Conservation (phyloP, 2,113 vertebrate species). For the Hemibagrus wyckioides region DNA sequence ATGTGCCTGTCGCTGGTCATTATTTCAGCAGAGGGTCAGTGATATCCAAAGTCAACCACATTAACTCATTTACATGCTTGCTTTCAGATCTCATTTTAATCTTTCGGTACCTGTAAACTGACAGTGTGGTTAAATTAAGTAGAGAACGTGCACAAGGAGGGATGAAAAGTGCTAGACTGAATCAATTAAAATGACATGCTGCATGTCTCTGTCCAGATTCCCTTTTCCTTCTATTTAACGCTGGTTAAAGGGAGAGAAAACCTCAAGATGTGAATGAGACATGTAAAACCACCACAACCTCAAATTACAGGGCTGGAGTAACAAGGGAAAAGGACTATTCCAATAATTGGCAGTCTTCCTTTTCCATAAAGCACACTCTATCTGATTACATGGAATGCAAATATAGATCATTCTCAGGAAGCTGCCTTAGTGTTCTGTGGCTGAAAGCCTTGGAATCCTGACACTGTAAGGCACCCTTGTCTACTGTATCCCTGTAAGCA, state of each 20-base stretch:
- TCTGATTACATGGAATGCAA: conserved; percentile 55
- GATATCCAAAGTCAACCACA: neutral
- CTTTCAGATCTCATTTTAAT: neutral
- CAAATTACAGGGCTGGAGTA: conserved; percentile 65
- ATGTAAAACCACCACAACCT: conserved; percentile 67
- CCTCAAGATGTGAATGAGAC: conserved; percentile 47
- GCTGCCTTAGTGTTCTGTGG: conserved; percentile 18
- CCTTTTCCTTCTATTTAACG: conserved; percentile 39
- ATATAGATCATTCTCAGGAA: conserved; percentile 56
- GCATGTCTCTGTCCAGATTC: neutral
- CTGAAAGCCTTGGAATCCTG: conserved; percentile 42
- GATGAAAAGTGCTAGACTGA: conserved; percentile 45
- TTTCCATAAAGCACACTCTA: conserved; percentile 66
- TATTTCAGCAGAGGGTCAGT: conserved; percentile 37
- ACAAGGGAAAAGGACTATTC: conserved; percentile 51
- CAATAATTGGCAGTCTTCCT: conserved; percentile 62
- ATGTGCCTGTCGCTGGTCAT: conserved; percentile 36
- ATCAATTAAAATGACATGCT: conserved; percentile 54
- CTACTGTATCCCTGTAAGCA: conserved; percentile 48
- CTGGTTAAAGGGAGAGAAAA: conserved; percentile 39
- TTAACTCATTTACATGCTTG: neutral
- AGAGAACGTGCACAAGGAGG: neutral
- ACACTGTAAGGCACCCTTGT: conserved; percentile 46
- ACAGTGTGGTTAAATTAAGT: conserved; percentile 9
- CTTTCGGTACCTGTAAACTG: neutral